Percentiles rank a stretch among this genome's conserved stretches.
These are phyloP conservation scores for Eucriotettix oculatus DNA, from an alignment of 2,888 invertebrate species.

Conservation along the genomic window DNA sequence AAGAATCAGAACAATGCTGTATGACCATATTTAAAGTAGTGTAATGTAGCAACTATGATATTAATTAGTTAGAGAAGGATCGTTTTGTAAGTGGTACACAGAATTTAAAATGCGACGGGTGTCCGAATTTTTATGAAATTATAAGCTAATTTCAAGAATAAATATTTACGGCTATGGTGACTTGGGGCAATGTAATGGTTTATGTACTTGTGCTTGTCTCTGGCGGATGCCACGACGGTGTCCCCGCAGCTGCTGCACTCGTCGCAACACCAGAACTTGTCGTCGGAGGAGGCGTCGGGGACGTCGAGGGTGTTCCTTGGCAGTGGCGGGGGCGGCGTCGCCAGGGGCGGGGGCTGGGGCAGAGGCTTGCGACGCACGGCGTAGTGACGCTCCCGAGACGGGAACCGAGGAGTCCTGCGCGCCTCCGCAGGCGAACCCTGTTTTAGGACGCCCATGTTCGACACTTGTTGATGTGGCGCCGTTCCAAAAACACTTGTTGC, in stretches of 20 bases:
- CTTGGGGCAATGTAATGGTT: too few species aligned
- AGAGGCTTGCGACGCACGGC: slow-evolving; percentile 40
- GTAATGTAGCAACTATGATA: too few species aligned
- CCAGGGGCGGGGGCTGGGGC: slow-evolving; percentile 18
- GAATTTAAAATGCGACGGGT: too few species aligned
- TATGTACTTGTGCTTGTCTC: slow-evolving; percentile 6
- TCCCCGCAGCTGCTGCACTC: slow-evolving; percentile 1
- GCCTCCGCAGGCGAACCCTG: background rate
- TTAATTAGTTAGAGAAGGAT: too few species aligned
- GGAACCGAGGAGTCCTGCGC: slow-evolving; percentile 40
- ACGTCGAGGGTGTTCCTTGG: background rate
- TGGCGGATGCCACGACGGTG: background rate
- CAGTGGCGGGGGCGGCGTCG: slow-evolving; percentile 3
- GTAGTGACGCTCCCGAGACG: slow-evolving; percentile 48
- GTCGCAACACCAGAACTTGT: slow-evolving; percentile 4
- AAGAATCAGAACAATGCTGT: too few species aligned
- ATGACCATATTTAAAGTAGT: too few species aligned
- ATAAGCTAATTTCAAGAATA: too few species aligned
- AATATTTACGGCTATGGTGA: too few species aligned
- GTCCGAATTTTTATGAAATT: too few species aligned
- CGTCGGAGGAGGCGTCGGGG: background rate
- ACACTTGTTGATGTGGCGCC: background rate
- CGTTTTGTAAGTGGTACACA: too few species aligned
- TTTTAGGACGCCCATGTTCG: background rate
- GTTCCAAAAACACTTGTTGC: background rate